Evolutionary conservation across 64 coral and sea anemone species (phyloP).

Genomic region (Actinia equina): DNA sequence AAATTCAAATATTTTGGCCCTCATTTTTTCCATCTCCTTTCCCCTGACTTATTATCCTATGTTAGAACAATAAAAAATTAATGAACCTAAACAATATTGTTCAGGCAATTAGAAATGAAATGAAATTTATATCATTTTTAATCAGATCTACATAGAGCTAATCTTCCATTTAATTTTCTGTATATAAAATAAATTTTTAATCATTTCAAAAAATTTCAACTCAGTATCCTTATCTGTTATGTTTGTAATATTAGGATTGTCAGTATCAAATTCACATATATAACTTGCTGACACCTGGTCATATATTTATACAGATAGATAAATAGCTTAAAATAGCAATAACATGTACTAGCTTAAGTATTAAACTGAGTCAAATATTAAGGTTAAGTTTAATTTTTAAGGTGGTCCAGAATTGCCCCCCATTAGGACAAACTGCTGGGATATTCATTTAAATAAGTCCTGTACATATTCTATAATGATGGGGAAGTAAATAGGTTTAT

Average conservation of each 20-base stretch:
- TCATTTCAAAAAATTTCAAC: not conserved
- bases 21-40: not conserved
- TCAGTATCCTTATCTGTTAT: not conserved
- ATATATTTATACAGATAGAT: not conserved
- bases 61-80: not conserved
- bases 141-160: not conserved
- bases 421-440: too few species aligned
- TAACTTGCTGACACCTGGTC: not conserved
- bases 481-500: too few species aligned
- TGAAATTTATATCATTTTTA: not conserved
- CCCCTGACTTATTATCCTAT: not conserved
- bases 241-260: not conserved
- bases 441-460: too few species aligned
- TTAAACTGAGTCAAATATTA: too few species aligned
- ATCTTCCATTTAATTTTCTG: not conserved
- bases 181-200: not conserved
- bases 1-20: not conserved
- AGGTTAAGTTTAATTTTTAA: too few species aligned
- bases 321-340: not conserved
- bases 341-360: too few species aligned
- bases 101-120: too few species aligned
- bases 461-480: too few species aligned
- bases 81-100: not conserved
- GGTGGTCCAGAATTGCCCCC: too few species aligned
- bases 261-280: not conserved